These are phyloP conservation scores for Chascanopsetta lugubris DNA, from an alignment of 2,113 vertebrate species.

Conservation along the genomic window DNA sequence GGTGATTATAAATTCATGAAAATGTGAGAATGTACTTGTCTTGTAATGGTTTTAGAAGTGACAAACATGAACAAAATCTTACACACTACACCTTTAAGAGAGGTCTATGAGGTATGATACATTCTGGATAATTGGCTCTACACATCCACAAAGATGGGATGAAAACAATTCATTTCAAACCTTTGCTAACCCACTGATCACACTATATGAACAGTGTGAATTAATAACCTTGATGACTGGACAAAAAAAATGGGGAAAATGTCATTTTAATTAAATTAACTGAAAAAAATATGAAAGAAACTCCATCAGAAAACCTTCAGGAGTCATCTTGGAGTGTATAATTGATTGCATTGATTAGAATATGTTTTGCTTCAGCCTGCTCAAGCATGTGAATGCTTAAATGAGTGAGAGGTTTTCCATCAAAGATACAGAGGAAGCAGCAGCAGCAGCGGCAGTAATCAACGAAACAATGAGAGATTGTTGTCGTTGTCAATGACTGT, in stretches of 20 bases:
- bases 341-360: slow-evolving; percentile 37
- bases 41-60: no score
- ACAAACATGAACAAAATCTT: no score
- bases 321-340: slow-evolving; percentile 9
- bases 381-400: slow-evolving; percentile 34
- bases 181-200: neutral
- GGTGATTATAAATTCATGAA: no score
- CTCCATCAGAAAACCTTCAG: neutral
- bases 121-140: neutral
- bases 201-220: neutral
- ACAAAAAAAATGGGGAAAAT: slow-evolving; percentile 4
- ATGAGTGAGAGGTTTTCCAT: slow-evolving; percentile 9
- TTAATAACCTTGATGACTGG: slow-evolving; percentile 15
- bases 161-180: slow-evolving; percentile 5
- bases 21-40: no score
- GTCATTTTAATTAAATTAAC: slow-evolving; percentile 15
- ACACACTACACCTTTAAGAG: no score
- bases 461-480: slow-evolving; percentile 42
- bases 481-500: slow-evolving; percentile 31
- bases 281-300: neutral
- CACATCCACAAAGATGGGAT: neutral
- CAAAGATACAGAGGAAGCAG: slow-evolving; percentile 26
- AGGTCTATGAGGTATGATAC: neutral
- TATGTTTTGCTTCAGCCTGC: slow-evolving; percentile 16
- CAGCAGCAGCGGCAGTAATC: slow-evolving; percentile 25